Evolutionary conservation across 2,113 vertebrate genomes (phyloP), one percentile per base, ranked within the genome.

Genomic region (Lepisosteus oculatus): DNA sequence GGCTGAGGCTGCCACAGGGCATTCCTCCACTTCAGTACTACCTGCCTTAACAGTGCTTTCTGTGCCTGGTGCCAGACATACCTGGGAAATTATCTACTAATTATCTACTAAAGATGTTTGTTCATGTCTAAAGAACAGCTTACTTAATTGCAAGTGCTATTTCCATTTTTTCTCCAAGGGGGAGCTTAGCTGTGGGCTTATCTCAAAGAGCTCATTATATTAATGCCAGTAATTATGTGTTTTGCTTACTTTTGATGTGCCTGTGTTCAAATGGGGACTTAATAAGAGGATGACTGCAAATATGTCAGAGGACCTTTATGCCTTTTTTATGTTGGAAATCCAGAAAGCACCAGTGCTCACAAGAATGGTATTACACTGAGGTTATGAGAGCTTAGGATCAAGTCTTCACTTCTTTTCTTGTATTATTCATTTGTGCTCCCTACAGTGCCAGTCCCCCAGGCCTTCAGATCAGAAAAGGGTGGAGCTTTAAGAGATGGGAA

Each of bases 81-180:
- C 90, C 87, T 90, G 85, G 79, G 86, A 93, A 94, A 94, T 86
- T 76, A 93, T 93, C 91, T 87, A 78, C 91, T 94, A 95, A 96
- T 96, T 93, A 95, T 89, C 92, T 91, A 75, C 89, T 92, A 93
- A 94, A 94, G 94, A 78, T 90, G 91, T 94, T 89, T 87, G 90
- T 89, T 95, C 93, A 87, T 87, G 92, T 93, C 84, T 87, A 85
- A 87, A 88, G 85, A 90, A 84, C 82, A 82, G 89, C 85, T 89
- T 86, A 87, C 90, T 90, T 95, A 93, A 95, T 91, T 94, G 91
- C 89, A 87, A 82, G 78, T 80, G 83, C 79, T 81, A 78, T 88
- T 89, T 84, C 81, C 88, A 83, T 85, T 89, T 86, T 29, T 85
- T 82, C 86, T 91, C 80, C 71, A 78, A 86, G 87, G 84, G 79